Evolutionary conservation across 2,113 vertebrate species (phyloP).

Genomic region (Oreocharis arfaki): DNA sequence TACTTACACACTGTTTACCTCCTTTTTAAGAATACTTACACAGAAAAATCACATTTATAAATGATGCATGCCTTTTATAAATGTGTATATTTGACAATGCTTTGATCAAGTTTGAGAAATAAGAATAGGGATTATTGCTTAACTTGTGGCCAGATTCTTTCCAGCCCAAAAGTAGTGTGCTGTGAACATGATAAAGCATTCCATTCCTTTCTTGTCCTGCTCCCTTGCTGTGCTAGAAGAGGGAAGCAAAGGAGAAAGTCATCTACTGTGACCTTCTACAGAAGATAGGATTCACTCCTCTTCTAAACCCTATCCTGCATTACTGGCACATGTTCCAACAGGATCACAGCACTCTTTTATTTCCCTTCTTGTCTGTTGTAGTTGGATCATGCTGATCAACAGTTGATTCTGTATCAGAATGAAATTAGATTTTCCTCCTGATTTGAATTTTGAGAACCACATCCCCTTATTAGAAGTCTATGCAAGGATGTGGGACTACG

Average conservation of each 20-base stretch:
- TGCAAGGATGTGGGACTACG: background rate
- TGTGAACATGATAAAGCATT: background rate
- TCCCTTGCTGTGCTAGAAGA: background rate
- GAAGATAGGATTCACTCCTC: background rate
- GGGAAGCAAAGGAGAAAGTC: background rate
- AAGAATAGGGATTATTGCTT: background rate
- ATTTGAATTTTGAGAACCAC: background rate
- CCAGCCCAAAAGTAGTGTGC: background rate
- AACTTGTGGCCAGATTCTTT: background rate
- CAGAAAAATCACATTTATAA: background rate
- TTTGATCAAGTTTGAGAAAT: background rate
- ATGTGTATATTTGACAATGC: background rate
- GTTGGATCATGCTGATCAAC: background rate
- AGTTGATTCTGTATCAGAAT: background rate
- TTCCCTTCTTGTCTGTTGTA: background rate
- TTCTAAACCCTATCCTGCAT: background rate
- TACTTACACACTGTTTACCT: background rate
- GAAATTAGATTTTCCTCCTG: background rate
- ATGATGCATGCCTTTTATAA: background rate
- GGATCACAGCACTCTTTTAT: background rate
- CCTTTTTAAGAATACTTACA: background rate
- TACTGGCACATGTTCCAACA: background rate
- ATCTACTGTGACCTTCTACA: background rate
- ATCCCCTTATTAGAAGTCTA: background rate
- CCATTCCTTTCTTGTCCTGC: background rate